Conservation (phyloP, 2,888 invertebrate species). For the Melieria crassipennis region DNA sequence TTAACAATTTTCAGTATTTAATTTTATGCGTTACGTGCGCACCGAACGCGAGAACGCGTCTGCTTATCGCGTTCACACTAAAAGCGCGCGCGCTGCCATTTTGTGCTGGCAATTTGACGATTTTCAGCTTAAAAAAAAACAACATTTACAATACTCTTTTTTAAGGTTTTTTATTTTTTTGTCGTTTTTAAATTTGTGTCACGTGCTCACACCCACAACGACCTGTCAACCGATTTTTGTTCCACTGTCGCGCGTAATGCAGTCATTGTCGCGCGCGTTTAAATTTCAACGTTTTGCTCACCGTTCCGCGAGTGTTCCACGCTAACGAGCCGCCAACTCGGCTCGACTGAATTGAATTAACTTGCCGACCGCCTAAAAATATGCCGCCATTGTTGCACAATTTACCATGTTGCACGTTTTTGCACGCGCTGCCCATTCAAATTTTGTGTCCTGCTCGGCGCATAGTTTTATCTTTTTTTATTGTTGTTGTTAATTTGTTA, state of each 20-base stretch:
- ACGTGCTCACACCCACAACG: slow-evolving; percentile 34
- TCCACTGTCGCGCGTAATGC: too few species aligned
- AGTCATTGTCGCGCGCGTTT: too few species aligned
- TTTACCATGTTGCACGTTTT: not conserved
- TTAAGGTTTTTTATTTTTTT: slow-evolving; percentile 15
- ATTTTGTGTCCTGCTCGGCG: slow-evolving; percentile 18
- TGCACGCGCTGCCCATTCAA: slow-evolving; percentile 24
- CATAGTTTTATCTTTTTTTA: not conserved
- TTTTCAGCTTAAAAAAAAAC: slow-evolving; percentile 16
- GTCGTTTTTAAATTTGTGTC: slow-evolving; percentile 40
- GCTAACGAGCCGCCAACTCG: slow-evolving; percentile 43
- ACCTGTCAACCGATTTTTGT: too few species aligned
- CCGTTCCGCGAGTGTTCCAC: not conserved
- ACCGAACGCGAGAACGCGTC: too few species aligned
- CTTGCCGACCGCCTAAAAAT: slow-evolving; percentile 25
- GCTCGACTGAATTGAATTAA: slow-evolving; percentile 55
- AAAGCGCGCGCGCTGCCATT: not conserved
- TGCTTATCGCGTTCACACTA: too few species aligned
- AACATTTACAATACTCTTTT: not conserved
- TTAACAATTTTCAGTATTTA: too few species aligned
- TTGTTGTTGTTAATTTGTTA: slow-evolving; percentile 43
- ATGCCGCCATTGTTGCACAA: slow-evolving; percentile 25
- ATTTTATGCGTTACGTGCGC: too few species aligned
- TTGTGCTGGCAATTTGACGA: not conserved
- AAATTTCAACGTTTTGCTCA: too few species aligned